phyloP scores from a whole-genome alignment of 2,113 vertebrate species.

The Antidorcas marsupialis region DNA sequence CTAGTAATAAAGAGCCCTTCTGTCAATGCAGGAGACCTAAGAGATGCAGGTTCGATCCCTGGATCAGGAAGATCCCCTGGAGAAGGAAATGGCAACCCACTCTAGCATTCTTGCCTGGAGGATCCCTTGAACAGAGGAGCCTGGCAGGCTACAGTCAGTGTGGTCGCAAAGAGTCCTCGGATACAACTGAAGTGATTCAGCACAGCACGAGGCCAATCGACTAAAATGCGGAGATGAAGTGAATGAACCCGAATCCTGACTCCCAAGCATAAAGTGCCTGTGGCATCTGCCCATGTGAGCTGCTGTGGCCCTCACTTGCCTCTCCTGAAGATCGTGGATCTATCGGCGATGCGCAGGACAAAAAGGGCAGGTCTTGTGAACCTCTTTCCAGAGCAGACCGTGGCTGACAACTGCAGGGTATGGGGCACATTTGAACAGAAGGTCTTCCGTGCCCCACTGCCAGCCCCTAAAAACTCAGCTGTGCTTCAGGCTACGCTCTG shows the following conservation, averaged over 20 bases:
- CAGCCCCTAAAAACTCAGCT: slow-evolving; percentile 38
- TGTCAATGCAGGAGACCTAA: not conserved
- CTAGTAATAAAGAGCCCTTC: not conserved
- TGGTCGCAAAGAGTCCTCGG: not conserved
- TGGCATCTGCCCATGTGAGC: accelerated
- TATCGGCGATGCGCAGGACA: not conserved
- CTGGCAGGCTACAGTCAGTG: not conserved
- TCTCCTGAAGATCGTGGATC: not conserved
- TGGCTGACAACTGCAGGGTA: not conserved
- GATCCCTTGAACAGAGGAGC: not conserved
- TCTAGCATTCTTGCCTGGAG: not conserved
- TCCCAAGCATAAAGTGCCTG: not conserved
- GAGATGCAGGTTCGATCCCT: not conserved
- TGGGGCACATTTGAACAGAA: slow-evolving; percentile 9
- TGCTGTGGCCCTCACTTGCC: not conserved
- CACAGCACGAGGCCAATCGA: not conserved
- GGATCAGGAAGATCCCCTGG: not conserved
- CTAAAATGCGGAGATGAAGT: not conserved
- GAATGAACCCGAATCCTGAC: accelerated
- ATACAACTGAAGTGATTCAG: not conserved
- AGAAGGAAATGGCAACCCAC: not conserved
- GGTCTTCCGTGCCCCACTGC: not conserved
- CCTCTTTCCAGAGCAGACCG: not conserved
- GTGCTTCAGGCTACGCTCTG: not conserved
- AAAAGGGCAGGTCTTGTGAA: not conserved